phyloP scores from a whole-genome alignment of 2,113 vertebrate genomes.

The Scomber colias region DNA sequence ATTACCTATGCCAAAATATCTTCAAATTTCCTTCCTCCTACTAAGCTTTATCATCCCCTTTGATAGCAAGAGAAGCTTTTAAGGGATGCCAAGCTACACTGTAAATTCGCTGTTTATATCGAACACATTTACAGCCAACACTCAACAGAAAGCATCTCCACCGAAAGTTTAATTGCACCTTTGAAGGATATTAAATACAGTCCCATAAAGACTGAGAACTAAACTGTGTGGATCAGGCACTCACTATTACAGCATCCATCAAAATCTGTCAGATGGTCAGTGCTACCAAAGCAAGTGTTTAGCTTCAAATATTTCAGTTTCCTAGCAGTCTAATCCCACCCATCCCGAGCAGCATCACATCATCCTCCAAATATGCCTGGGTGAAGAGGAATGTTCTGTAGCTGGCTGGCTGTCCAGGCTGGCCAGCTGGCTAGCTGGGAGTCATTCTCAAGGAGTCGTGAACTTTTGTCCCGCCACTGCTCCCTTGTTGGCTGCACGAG shows the following conservation, averaged over 20 bases:
- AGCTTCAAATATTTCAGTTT: conserved; percentile 65
- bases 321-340: conserved; percentile 62
- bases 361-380: conserved; percentile 81
- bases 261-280: conserved; percentile 43
- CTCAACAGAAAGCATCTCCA: conserved; percentile 13
- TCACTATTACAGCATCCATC: conserved; percentile 37
- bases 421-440: conserved; percentile 71
- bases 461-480: conserved; percentile 83
- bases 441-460: conserved; percentile 79
- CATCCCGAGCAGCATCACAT: conserved; percentile 72
- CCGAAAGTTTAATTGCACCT: not conserved
- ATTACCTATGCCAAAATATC: conserved; percentile 66
- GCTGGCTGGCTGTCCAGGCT: conserved; percentile 56
- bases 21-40: conserved; percentile 64
- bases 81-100: conserved; percentile 54
- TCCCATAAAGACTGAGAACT: conserved; percentile 19
- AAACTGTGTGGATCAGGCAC: not conserved
- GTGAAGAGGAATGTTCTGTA: conserved; percentile 73
- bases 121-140: conserved; percentile 31
- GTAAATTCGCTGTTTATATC: conserved; percentile 58
- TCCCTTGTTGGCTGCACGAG: conserved; percentile 74
- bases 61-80: conserved; percentile 59
- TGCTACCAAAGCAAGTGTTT: conserved; percentile 48
- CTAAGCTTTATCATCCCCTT: conserved; percentile 62
- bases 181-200: conserved; percentile 16